These are phyloP conservation scores for Astropecten irregularis DNA, from an alignment of 53 echinoderm and acorn worm species.

Conservation along the genomic window DNA sequence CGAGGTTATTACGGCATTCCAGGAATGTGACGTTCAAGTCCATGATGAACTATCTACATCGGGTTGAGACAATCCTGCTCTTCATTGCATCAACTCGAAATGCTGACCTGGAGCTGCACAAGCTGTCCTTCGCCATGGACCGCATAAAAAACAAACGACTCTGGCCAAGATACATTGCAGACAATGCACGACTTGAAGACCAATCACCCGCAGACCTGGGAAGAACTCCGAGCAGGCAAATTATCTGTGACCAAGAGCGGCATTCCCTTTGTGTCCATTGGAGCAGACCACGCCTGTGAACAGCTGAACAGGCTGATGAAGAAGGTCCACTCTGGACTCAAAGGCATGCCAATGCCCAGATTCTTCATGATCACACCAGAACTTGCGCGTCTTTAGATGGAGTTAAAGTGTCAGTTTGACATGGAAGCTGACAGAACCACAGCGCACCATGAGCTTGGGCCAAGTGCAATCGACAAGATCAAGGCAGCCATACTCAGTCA, in stretches of 20 bases:
- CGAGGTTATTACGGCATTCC: background rate
- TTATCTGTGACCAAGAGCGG: conserved; percentile 64
- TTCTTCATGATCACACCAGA: conserved; percentile 60
- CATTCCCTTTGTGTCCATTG: conserved; percentile 63
- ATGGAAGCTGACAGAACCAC: no score
- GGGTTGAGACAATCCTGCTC: conserved; percentile 55
- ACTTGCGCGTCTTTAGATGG: conserved; percentile 31
- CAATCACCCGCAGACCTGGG: conserved; percentile 36
- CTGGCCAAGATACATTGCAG: conserved; percentile 69
- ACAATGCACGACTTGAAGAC: conserved; percentile 44
- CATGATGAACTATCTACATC: conserved; percentile 68
- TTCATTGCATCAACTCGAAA: conserved; percentile 45
- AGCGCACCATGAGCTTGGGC: background rate
- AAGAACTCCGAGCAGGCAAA: conserved; percentile 46
- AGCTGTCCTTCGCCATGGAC: conserved; percentile 55
- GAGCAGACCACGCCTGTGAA: conserved; percentile 54
- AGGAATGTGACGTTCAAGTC: conserved; percentile 66
- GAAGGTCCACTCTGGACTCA: conserved; percentile 60
- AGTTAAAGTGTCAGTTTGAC: conserved; percentile 54
- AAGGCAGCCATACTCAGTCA: conserved; percentile 58
- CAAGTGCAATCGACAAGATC: conserved; percentile 46
- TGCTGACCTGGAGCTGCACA: conserved; percentile 57
- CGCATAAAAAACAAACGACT: conserved; percentile 67
- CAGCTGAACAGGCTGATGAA: conserved; percentile 58
- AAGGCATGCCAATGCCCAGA: conserved; percentile 52